Evolutionary conservation across 2,888 invertebrate species (phyloP).

Genomic region (Dione juno): DNA sequence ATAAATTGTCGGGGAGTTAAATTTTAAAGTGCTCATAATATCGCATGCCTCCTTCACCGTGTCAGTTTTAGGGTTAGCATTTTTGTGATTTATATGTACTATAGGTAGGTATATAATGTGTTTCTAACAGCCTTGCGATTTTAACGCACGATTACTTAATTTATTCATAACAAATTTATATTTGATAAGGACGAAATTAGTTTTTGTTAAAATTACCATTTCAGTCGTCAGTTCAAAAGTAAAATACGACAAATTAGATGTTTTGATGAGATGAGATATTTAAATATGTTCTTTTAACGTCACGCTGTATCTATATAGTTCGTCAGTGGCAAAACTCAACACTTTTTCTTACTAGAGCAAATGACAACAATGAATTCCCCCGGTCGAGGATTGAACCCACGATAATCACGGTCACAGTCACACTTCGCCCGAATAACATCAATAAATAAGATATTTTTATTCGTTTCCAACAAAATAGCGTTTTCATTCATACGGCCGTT

Average conservation of each 20-base stretch:
- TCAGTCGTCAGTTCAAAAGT: no score
- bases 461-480: constrained; percentile 32
- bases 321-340: no score
- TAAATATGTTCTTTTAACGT: no score
- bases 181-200: constrained; percentile 31
- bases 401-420: background rate
- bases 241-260: no score
- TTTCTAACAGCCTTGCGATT: constrained; percentile 35
- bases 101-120: background rate
- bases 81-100: constrained; percentile 44
- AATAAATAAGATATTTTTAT: constrained; percentile 31
- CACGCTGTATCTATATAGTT: no score
- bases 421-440: background rate
- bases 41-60: constrained; percentile 45
- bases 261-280: no score
- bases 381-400: background rate
- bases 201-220: no score
- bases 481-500: constrained; percentile 35
- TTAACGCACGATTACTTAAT: constrained; percentile 34
- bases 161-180: constrained; percentile 32
- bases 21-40: constrained; percentile 43
- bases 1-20: constrained; percentile 44
- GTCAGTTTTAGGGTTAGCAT: constrained; percentile 48
- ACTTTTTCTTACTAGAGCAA: no score
- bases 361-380: no score